Percentiles rank a stretch among this genome's conserved stretches.
phyloP scores from a whole-genome alignment of 2,888 invertebrate species.

The Tetanocera ferruginea region DNA sequence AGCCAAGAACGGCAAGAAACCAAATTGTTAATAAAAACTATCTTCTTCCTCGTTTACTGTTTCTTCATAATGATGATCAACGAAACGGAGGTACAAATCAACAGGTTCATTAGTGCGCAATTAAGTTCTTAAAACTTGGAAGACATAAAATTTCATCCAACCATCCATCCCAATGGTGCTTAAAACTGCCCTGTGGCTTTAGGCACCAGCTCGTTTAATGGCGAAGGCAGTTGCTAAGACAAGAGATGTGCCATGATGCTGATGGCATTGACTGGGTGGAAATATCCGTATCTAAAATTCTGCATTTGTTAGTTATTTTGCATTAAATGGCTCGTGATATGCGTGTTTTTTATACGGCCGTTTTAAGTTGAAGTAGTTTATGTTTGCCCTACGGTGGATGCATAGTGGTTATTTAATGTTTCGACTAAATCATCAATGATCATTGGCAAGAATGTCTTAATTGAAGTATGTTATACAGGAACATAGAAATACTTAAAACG shows the following conservation, averaged over 20 bases:
- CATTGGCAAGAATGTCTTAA: too few species aligned
- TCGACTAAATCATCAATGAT: too few species aligned
- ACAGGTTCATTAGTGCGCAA: constrained; percentile 9
- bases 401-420: too few species aligned
- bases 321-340: neutral
- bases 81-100: neutral
- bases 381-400: neutral
- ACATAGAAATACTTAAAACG: neutral
- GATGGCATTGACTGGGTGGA: neutral
- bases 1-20: too few species aligned
- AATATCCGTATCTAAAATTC: too few species aligned
- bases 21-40: neutral
- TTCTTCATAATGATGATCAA: neutral
- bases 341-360: neutral
- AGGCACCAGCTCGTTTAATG: neutral
- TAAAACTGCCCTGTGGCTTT: neutral
- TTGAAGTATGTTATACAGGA: too few species aligned
- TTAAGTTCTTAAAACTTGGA: neutral
- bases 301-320: neutral
- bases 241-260: neutral
- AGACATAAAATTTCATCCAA: neutral
- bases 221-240: too few species aligned
- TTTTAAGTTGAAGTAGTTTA: neutral
- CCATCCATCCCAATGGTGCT: neutral
- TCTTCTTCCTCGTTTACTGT: neutral